Evolutionary conservation across 2,888 invertebrate species (phyloP), one percentile per base, ranked within the genome.

Genomic region (Microctonus aethiopoides): DNA sequence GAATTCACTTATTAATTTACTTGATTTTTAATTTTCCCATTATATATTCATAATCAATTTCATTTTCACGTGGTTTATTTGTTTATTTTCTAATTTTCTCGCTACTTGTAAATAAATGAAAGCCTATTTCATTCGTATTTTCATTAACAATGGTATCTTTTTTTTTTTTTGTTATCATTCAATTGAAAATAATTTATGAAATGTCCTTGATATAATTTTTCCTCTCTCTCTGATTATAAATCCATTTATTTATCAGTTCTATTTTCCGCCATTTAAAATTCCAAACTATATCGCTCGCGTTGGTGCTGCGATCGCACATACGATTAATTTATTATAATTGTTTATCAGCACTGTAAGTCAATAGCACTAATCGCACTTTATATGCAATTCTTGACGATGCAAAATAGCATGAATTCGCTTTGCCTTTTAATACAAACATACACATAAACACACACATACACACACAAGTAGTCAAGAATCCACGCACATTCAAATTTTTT

Each of bases 251-350:
- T 16, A 7, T n/a, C 7, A 2, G 7, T 6, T 46, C 22, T 70
- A 24, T 39, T 41, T 39, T 29, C 54, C 10, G 26, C 63, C 72
- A 70, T 75, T 76, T 76, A 78, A 80, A 80, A 81, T 75, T 75
- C 73, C 72, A 73, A 74, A 78, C 72, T 72, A 67, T 71, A 61
- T 72, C 59, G 61, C 20, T 62, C 61, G 20, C 62, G 71, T 63
- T 73, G 66, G 60, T 62, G 60, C 60, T n/a, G n/a, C n/a, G 2
- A 59, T 75, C 65, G 70, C 68, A 46, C 63, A 56, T 75, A 67
- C 77, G 75, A 64, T 78, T 75, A 81, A 81, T 81, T 81, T 79
- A 77, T 81, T 81, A 81, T 78, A 78, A 81, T 81, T 80, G 79
- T 80, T 81, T 76, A 74, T 76, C 77, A 80, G 76, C 80, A 81